Conservation (phyloP, 2,888 invertebrate genomes). For the Xanthorhoe designata region DNA sequence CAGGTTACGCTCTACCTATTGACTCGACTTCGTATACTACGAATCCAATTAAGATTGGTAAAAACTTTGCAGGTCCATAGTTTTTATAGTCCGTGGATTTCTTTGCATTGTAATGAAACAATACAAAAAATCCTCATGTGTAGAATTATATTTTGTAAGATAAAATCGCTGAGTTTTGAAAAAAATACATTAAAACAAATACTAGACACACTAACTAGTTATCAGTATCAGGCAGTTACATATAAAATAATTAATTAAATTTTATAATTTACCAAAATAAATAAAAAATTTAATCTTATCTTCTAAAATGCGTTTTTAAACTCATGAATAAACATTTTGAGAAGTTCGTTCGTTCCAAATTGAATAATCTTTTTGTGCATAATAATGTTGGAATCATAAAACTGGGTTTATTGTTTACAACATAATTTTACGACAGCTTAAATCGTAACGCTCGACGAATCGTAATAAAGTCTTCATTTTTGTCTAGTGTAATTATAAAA, state of each 20-base stretch:
- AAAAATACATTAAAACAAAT: neutral
- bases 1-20: constrained; percentile 51
- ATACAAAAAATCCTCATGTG: neutral
- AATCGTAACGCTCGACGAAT: constrained; percentile 40
- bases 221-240: neutral
- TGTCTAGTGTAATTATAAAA: constrained; percentile 4
- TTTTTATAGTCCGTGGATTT: neutral
- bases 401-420: constrained; percentile 34
- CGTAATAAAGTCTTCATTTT: constrained; percentile 35
- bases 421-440: constrained; percentile 28
- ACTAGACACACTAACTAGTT: neutral
- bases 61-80: neutral
- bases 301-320: constrained; percentile 1
- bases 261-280: neutral
- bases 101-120: neutral
- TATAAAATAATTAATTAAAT: neutral
- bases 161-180: neutral
- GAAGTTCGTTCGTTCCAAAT: constrained; percentile 13
- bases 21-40: constrained; percentile 4
- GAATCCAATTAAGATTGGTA: neutral
- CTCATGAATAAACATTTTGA: constrained; percentile 12
- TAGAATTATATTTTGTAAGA: neutral
- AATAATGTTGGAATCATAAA: constrained; percentile 17
- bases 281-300: constrained; percentile 3
- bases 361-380: constrained; percentile 19